These are phyloP conservation scores for Chalcosyrphus nemorum DNA, from an alignment of 2,888 invertebrate species.

Conservation along the genomic window DNA sequence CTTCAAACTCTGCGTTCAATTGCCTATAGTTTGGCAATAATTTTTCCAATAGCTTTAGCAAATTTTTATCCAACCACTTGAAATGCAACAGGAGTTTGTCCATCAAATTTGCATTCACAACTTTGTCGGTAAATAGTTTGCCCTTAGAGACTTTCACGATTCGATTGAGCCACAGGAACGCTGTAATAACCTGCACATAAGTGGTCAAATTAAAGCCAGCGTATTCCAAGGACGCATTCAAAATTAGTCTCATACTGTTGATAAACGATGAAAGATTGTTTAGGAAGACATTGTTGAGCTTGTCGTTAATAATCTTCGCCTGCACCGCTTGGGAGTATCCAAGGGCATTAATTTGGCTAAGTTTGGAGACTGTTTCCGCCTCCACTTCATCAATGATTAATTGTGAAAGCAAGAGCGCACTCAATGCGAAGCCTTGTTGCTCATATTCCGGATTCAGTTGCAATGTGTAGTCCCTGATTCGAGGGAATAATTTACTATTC, in stretches of 20 bases:
- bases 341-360: slow-evolving; percentile 76
- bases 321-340: slow-evolving; percentile 79
- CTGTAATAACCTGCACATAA: slow-evolving; percentile 76
- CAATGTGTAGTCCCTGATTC: slow-evolving; percentile 78
- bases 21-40: slow-evolving; percentile 68
- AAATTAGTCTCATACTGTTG: slow-evolving; percentile 63
- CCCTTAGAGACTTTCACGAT: slow-evolving; percentile 76
- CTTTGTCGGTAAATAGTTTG: slow-evolving; percentile 77
- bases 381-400: slow-evolving; percentile 75
- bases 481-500: slow-evolving; percentile 79
- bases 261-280: slow-evolving; percentile 76
- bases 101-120: slow-evolving; percentile 83
- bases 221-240: slow-evolving; percentile 74
- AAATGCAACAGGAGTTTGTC: slow-evolving; percentile 87
- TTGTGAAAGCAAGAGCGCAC: slow-evolving; percentile 76
- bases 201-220: slow-evolving; percentile 74
- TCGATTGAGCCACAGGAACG: slow-evolving; percentile 80
- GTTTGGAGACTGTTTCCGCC: slow-evolving; percentile 65
- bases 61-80: slow-evolving; percentile 88
- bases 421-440: slow-evolving; percentile 74
- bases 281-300: slow-evolving; percentile 78
- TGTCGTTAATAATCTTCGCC: slow-evolving; percentile 76
- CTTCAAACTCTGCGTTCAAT: slow-evolving; percentile 70
- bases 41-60: slow-evolving; percentile 79
- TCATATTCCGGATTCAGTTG: slow-evolving; percentile 30